Conservation (phyloP, 2,797 vertebrate genomes). For the Meriones psammophilus region DNA sequence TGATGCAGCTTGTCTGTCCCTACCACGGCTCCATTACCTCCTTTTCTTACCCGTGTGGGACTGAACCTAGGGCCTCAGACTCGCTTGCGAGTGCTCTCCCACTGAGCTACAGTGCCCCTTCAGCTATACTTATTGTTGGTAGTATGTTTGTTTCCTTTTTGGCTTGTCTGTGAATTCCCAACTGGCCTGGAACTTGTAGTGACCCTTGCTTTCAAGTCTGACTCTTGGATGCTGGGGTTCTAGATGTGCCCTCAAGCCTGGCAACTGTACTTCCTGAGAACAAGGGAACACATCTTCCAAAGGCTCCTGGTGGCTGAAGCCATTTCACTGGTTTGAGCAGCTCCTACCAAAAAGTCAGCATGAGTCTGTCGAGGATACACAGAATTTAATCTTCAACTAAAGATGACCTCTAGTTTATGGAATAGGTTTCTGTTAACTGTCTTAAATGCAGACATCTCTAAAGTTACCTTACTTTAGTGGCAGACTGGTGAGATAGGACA, state of each 20-base stretch:
- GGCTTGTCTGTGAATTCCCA: not conserved
- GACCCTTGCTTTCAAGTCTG: not conserved
- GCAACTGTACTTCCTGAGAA: not conserved
- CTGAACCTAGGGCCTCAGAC: too few relatives aligned
- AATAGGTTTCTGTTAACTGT: slow-evolving; percentile 45
- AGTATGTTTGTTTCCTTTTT: not conserved
- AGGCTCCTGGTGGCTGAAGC: not conserved
- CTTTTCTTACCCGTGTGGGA: not conserved
- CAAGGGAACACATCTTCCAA: not conserved
- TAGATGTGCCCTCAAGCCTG: not conserved
- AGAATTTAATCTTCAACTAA: slow-evolving; percentile 18
- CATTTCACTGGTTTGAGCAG: not conserved
- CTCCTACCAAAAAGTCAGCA: not conserved
- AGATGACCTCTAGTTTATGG: slow-evolving; percentile 21
- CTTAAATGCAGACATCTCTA: slow-evolving; percentile 23
- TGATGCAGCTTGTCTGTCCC: not conserved
- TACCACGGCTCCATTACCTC: not conserved
- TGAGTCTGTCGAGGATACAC: not conserved
- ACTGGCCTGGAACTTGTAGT: not conserved
- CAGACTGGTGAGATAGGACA: not conserved
- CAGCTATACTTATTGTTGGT: not conserved
- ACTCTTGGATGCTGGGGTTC: not conserved
- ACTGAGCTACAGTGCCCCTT: not conserved
- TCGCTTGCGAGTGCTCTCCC: not conserved
- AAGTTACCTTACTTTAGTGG: not conserved